Conservation (phyloP, 2,797 vertebrate species). For the Melanotaenia nigrans region DNA sequence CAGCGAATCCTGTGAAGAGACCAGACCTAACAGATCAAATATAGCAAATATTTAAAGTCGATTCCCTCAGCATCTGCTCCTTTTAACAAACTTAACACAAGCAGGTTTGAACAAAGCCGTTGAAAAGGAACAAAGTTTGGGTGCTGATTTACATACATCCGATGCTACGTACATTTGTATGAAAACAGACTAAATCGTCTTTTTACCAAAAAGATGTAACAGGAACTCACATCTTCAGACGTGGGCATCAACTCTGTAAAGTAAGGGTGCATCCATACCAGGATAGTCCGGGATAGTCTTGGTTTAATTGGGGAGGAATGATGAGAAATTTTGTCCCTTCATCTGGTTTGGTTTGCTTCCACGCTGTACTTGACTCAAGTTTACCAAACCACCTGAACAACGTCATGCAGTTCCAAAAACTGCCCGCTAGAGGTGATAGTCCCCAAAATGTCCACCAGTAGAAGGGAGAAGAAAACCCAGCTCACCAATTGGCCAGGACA, state of each 20-base stretch:
- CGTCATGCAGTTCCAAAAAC: neutral
- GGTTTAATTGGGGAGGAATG: neutral
- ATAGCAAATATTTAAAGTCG: neutral
- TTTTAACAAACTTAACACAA: neutral
- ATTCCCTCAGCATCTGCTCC: neutral
- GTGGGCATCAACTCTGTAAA: neutral
- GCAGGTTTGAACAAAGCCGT: too few species aligned
- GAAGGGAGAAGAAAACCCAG: too few species aligned
- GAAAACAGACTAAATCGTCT: neutral
- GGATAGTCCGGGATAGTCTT: neutral
- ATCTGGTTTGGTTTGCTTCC: neutral
- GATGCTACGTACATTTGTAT: neutral
- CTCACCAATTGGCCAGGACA: too few species aligned
- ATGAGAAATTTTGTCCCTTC: neutral
- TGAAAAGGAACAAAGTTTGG: too few species aligned
- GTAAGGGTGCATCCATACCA: neutral
- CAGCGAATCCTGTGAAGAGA: neutral
- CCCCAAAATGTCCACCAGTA: too few species aligned
- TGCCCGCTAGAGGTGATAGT: too few species aligned
- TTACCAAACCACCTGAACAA: neutral
- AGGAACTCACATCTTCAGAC: neutral
- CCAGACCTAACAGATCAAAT: neutral
- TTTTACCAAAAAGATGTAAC: neutral
- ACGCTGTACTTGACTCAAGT: neutral
- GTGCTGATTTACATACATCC: neutral